Evolutionary conservation across 2,797 vertebrate species (phyloP), one percentile per base, ranked within the genome.

Genomic region (Astyanax mexicanus): DNA sequence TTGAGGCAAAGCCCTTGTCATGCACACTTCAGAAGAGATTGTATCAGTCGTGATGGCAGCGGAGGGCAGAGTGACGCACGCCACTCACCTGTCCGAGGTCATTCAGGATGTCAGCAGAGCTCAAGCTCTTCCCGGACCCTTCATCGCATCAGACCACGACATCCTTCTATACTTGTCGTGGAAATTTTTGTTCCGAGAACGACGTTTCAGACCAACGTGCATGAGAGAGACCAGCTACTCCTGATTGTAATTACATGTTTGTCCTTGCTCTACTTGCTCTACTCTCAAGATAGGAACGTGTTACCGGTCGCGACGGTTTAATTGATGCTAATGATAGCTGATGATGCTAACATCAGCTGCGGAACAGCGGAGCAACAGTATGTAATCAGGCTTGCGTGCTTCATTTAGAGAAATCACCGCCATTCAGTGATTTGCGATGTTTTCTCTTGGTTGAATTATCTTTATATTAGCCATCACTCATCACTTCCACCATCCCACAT

Each of bases 21-120:
- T 17, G 35, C 13, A 57, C 44, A 19, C 21, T 66, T 57, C 54
- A 32, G 42, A 64, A n/a, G 32, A 42, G 72, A 75, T 67, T 42
- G 61, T 47, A 79, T 72, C 52, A 40, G 29, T 32, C 9, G 15
- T 0, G 45, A 57, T 23, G 51, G 54, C 71, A 15, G 51, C 4
- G 19, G 21, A 40, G 67, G 47, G 49, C 58, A 74, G 52, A 66
- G 52, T 23, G 69, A 55, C 69, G 51, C 25, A 17, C 15, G 45
- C 64, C 74, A 29, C 15, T 74, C 71, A 72, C 37, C 68, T 51
- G 57, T 57, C 2, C 13, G 38, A 62, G 77, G 65, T 61, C 57
- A 4, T n/a, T 10, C 17, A n/a, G 12, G 44, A 62, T 60, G 17
- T 19, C 11, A 7, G 67, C 13, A 1, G 8, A 11, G 21, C 51